Evolutionary conservation across 2,113 vertebrate genomes (phyloP).

Genomic region (Mus spicilegus): DNA sequence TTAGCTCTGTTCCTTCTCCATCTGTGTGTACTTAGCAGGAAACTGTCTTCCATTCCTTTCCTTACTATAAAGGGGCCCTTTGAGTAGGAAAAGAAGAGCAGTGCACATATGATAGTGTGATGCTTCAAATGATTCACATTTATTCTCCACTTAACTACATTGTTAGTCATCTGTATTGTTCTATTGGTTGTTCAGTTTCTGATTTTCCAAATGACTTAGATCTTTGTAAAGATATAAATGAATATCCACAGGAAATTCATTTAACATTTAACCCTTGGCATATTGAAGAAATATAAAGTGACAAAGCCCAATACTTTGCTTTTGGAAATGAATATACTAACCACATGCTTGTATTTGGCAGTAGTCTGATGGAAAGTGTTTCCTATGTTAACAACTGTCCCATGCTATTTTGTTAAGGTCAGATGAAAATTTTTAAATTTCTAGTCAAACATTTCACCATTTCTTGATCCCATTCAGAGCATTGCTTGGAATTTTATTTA

Average conservation of each 20-base stretch:
- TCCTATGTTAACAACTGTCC: constrained; percentile 36
- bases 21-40: constrained; percentile 23
- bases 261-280: constrained; percentile 13
- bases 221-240: background rate
- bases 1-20: constrained; percentile 35
- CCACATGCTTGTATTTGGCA: background rate
- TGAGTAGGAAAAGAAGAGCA: background rate
- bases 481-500: constrained; percentile 45
- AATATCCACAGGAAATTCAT: background rate
- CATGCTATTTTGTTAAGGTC: constrained; percentile 44
- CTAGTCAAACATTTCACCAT: constrained; percentile 24
- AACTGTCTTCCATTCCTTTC: background rate
- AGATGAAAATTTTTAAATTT: background rate
- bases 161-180: background rate
- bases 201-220: background rate
- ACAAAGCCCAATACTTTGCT: background rate
- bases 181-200: background rate
- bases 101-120: background rate
- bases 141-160: background rate
- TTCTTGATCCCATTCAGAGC: background rate
- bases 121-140: background rate
- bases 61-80: background rate
- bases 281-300: background rate
- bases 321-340: background rate
- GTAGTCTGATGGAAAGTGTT: background rate